A percentile compares a stretch with the other conserved stretches of the same genome.
Evolutionary conservation across 2,888 invertebrate genomes (phyloP).

Genomic region (Ceramica pisi): DNA sequence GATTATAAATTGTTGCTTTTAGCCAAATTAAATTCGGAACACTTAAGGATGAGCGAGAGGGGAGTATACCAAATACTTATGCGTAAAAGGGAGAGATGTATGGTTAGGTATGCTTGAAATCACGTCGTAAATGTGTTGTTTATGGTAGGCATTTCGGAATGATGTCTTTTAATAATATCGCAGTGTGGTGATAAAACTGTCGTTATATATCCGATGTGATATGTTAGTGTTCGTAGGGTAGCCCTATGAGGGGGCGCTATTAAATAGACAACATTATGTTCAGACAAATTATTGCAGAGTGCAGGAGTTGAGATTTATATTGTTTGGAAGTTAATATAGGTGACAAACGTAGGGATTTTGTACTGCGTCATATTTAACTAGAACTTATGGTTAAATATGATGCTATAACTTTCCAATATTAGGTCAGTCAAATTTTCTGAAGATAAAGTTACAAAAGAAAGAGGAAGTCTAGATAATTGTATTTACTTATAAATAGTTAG

Average conservation of each 20-base stretch:
- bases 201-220: constrained; percentile 43
- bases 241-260: constrained; percentile 15
- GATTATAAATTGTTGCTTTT: constrained; percentile 78
- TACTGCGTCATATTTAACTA: not conserved
- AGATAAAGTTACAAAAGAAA: no score
- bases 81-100: constrained; percentile 54
- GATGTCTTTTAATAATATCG: constrained; percentile 76
- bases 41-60: constrained; percentile 61
- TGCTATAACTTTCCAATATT: no score
- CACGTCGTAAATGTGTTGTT: constrained; percentile 79
- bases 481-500: no score
- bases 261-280: constrained; percentile 46
- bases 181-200: constrained; percentile 62
- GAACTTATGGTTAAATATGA: no score
- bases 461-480: no score
- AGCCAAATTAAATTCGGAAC: constrained; percentile 75
- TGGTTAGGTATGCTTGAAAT: constrained; percentile 57
- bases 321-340: constrained; percentile 7
- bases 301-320: constrained; percentile 15
- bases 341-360: not conserved
- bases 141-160: constrained; percentile 79
- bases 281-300: constrained; percentile 44
- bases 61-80: constrained; percentile 22
- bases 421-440: not conserved
- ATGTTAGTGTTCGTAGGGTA: constrained; percentile 33